Evolutionary conservation across 2,888 invertebrate genomes (phyloP), one percentile per base, ranked within the genome.

Genomic region (Ectemnius lituratus): DNA sequence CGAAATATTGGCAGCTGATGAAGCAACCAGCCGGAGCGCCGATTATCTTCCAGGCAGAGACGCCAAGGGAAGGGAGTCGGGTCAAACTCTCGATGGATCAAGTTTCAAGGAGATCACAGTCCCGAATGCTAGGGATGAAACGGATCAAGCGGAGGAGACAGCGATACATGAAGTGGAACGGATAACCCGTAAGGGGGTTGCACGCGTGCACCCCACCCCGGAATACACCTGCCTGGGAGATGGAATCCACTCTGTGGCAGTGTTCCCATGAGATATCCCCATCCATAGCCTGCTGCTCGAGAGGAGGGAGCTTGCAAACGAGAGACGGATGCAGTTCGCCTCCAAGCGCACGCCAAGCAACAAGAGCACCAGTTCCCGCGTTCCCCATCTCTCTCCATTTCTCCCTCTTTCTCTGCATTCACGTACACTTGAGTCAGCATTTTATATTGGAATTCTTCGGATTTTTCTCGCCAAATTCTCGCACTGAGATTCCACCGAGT

Each of bases 381-480:
- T 37, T 37, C 37, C 4, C 37, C 8, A 4, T 37, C 37, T 37
- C 37, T 37, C 37, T 37, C 37, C 8, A 5, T 37, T 1, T 37
- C 37, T 37, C 37, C 11, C 37, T 37, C 37, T 37, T 11, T 4
- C 52, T 1, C 16, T 2, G 52, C 52, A 52, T 14, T 52, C 52
- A 16, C 52, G 16, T 52, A 52, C n/a, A 52, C 52, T 52, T 14
- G 52, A 16, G 52, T 16, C 52, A 52, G 14, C 52, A 76, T 59
- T 79, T 75, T 80, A 79, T 84, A 84, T 85, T 85, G 78, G 75
- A 82, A 85, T 85, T 85, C 82, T 52, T 70, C 18, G 64, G 63
- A 85, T 84, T 84, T 82, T 76, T 79, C 77, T 78, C 72, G 52
- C 64, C 70, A 68, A 74, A 70, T 74, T 70, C 70, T 70, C 73